Conservation (phyloP, 2,888 invertebrate species). For the Caenorhabditis auriculariae region DNA sequence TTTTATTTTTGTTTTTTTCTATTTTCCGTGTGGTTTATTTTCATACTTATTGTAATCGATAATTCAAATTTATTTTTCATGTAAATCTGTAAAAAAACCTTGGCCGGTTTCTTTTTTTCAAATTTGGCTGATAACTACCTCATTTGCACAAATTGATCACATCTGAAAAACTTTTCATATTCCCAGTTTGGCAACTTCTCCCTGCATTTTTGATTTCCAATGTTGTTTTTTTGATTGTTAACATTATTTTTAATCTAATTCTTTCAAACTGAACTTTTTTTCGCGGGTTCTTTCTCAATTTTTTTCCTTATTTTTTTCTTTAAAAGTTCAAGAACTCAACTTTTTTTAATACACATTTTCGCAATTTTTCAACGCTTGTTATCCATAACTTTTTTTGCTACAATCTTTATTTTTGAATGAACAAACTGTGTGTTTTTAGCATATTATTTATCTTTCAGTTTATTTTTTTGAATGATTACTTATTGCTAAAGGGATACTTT, state of each 20-base stretch:
- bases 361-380: background rate
- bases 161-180: background rate
- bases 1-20: too few relatives aligned
- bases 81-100: too few relatives aligned
- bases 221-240: background rate
- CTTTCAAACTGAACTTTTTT: background rate
- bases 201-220: background rate
- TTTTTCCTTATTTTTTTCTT: background rate
- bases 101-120: too few relatives aligned
- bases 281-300: background rate
- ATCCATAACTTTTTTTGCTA: background rate
- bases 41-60: too few relatives aligned
- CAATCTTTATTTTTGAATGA: background rate
- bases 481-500: too few relatives aligned
- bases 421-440: too few relatives aligned
- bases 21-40: too few relatives aligned
- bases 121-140: too few relatives aligned
- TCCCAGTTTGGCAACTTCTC: background rate
- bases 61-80: too few relatives aligned
- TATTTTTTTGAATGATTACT: too few relatives aligned
- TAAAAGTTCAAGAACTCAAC: background rate
- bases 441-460: too few relatives aligned
- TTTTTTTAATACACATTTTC: background rate
- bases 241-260: background rate
- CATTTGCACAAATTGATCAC: too few relatives aligned